Conservation (phyloP, 2,888 invertebrate species). For the Buathra laborator region DNA sequence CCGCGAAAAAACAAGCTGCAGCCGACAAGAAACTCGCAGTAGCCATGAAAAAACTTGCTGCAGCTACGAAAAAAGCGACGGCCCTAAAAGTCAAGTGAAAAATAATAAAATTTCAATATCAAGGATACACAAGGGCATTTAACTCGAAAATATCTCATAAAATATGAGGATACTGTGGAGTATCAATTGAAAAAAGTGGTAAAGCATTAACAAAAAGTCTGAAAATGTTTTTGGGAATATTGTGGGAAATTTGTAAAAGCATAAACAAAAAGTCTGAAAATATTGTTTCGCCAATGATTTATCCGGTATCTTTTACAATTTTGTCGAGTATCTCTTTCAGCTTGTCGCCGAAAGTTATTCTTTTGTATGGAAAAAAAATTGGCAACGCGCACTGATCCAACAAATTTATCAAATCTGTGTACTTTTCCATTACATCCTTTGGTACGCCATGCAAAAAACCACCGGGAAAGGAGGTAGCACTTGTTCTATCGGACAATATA, state of each 20-base stretch:
- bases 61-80: conserved; percentile 64
- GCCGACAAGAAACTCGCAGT: too few species aligned
- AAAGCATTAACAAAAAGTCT: neutral
- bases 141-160: too few species aligned
- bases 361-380: conserved; percentile 64
- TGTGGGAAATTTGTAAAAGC: neutral
- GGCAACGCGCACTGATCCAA: conserved; percentile 80
- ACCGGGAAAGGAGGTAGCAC: conserved; percentile 78
- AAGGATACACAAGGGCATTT: too few species aligned
- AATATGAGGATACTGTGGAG: too few species aligned
- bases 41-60: neutral
- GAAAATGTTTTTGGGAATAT: neutral
- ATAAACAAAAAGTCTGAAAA: neutral
- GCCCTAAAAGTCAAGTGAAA: conserved; percentile 50
- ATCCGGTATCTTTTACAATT: conserved; percentile 72
- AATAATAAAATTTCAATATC: neutral
- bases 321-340: conserved; percentile 75
- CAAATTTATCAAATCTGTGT: conserved; percentile 76
- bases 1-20: too few species aligned
- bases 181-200: neutral
- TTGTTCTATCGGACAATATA: conserved; percentile 79
- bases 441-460: conserved; percentile 84
- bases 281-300: conserved; percentile 41
- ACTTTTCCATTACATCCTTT: conserved; percentile 73
- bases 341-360: conserved; percentile 77